Conservation (phyloP, 2,888 invertebrate genomes). For the Malthinus flaveolus region DNA sequence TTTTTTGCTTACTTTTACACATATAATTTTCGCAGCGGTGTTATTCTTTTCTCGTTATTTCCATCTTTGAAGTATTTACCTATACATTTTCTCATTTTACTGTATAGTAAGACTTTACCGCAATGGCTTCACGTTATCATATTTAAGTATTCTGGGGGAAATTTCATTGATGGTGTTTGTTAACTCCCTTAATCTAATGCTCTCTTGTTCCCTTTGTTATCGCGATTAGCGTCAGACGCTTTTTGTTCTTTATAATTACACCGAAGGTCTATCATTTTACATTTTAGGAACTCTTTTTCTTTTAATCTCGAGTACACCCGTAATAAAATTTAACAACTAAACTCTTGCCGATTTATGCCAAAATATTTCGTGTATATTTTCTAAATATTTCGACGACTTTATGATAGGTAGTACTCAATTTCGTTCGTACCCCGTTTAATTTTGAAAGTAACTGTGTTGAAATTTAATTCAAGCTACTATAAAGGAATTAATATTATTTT, state of each 20-base stretch:
- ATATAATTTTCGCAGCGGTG: slow-evolving; percentile 43
- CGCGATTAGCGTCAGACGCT: slow-evolving; percentile 14
- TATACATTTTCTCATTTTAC: slow-evolving; percentile 17
- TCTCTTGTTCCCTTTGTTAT: slow-evolving; percentile 17
- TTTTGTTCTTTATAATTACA: slow-evolving; percentile 3
- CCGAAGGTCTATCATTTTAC: too few species aligned
- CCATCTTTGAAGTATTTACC: slow-evolving; percentile 41
- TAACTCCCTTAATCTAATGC: slow-evolving; percentile 23
- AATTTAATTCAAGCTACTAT: too few species aligned
- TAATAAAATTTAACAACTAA: too few species aligned
- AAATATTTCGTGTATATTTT: too few species aligned
- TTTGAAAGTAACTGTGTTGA: too few species aligned
- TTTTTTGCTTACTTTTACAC: slow-evolving; percentile 44
- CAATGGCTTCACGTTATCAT: background rate
- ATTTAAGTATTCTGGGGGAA: background rate
- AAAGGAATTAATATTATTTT: too few species aligned
- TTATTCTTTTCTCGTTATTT: slow-evolving; percentile 46
- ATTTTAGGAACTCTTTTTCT: too few species aligned
- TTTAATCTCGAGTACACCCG: too few species aligned
- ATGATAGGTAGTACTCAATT: too few species aligned
- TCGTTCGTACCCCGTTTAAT: too few species aligned
- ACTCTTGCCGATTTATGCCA: too few species aligned
- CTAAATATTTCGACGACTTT: too few species aligned
- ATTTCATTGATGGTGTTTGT: slow-evolving; percentile 16
- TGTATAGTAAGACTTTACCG: background rate